phyloP scores from a whole-genome alignment of 2,888 invertebrate species.

The Drosophila melanosoma region DNA sequence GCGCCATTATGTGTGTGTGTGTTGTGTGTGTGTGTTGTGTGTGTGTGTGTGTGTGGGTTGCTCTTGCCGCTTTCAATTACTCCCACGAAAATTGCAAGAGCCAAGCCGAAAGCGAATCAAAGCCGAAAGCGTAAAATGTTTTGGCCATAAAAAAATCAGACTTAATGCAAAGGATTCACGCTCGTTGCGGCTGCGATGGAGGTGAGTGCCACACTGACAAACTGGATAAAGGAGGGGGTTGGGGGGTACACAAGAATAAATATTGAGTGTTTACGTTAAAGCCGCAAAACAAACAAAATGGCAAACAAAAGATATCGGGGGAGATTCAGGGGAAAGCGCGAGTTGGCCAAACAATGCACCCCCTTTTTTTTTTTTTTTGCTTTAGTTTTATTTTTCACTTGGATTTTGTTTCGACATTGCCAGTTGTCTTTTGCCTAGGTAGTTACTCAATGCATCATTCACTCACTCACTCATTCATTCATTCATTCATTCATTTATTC shows the following conservation, averaged over 20 bases:
- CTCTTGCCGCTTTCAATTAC: slow-evolving; percentile 71
- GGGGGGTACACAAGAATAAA: slow-evolving; percentile 62
- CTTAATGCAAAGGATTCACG: slow-evolving; percentile 70
- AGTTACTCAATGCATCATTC: slow-evolving; percentile 47
- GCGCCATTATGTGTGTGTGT: slow-evolving; percentile 46
- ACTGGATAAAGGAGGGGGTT: slow-evolving; percentile 30
- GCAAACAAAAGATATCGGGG: slow-evolving; percentile 48
- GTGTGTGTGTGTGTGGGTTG: slow-evolving; percentile 26
- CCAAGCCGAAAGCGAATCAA: slow-evolving; percentile 19
- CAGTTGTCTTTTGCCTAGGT: slow-evolving; percentile 56
- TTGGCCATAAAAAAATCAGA: slow-evolving; percentile 66
- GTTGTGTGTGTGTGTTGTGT: slow-evolving; percentile 9
- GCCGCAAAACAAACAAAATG: slow-evolving; percentile 67
- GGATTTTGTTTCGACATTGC: slow-evolving; percentile 47
- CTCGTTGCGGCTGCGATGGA: slow-evolving; percentile 11
- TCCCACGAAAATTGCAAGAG: slow-evolving; percentile 58
- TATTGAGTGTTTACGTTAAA: slow-evolving; percentile 74
- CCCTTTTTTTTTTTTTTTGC: slow-evolving; percentile 29
- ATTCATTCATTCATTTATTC: slow-evolving; percentile 32
- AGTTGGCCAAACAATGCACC: slow-evolving; percentile 57
- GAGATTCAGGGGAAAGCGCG: slow-evolving; percentile 21
- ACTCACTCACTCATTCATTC: slow-evolving; percentile 23
- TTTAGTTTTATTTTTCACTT: slow-evolving; percentile 42
- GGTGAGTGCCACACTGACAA: neutral
- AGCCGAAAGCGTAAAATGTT: slow-evolving; percentile 48